Evolutionary conservation across 2,113 vertebrate genomes (phyloP), one percentile per base, ranked within the genome.

Genomic region (Callocephalon fimbriatum): DNA sequence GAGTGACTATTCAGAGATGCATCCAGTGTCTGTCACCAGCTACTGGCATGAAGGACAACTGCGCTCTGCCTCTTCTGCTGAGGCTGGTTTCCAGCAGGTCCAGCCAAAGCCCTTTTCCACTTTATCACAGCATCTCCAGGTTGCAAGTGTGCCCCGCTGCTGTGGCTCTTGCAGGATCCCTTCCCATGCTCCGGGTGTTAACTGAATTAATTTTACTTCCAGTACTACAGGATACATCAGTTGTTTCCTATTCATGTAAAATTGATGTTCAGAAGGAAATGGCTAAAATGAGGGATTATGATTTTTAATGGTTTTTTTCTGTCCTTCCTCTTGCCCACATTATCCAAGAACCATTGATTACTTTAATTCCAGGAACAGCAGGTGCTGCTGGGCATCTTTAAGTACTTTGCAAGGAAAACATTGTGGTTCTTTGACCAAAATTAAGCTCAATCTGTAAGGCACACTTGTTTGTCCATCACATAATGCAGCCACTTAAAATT

Each of bases 381-480:
- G 38, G 40, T 84, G 81, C 44, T 97, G 42, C 65, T 81, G 73
- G 51, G 56, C 23, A 20, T 84, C 50, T 35, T 63, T 23, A 90
- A 75, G 47, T 81, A 48, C n/a, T 89, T 75, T 42, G 27, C 27
- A 51, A 59, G 63, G 35, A 72, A 67, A 45, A 7, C 13, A 0
- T 45, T 86, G 77, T 61, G 29, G 56, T 63, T 93, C 65, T 44
- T 10, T 72, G 82, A 56, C 44, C 71, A 91, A 86, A 94, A 88
- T 37, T 29, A 47, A 63, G 40, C 75, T 51, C 71, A 77, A 77
- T 61, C 54, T 73, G 18, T 44, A 23, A 56, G 71, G 68, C 92
- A 7, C 13, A 5, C 17, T 95, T 58, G 19, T 84, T 88, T 35
- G 9, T 63, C 15, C 32, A 65, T 77, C 35, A 15, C 25, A 32